A percentile compares a stretch with the other conserved stretches of the same genome.
Conservation (phyloP, 1,140 invertebrate species). For the Acromyrmex charruanus region DNA sequence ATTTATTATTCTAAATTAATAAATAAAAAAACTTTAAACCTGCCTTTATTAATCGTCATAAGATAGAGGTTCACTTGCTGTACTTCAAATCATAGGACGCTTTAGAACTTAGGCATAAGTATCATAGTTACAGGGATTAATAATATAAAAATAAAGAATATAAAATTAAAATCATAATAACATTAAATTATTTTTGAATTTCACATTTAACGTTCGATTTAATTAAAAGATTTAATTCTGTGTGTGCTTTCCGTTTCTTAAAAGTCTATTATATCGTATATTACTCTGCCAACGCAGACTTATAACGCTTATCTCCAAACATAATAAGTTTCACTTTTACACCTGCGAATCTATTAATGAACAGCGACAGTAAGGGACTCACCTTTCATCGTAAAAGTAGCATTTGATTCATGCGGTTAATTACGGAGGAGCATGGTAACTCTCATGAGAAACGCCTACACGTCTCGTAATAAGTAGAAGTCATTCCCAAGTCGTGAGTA, state of each 20-base stretch:
- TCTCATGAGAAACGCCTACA: constrained; percentile 39
- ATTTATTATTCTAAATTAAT: too few relatives aligned
- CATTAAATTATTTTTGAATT: background rate
- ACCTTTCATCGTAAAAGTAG: constrained; percentile 12
- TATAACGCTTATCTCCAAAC: background rate
- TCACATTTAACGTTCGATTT: background rate
- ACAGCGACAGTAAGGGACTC: background rate
- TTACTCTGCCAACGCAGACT: background rate
- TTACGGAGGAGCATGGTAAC: constrained; percentile 30
- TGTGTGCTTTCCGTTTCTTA: background rate
- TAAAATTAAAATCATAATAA: background rate
- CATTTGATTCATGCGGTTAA: constrained; percentile 39
- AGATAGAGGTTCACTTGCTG: too few relatives aligned
- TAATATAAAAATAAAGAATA: background rate
- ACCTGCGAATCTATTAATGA: constrained; percentile 41
- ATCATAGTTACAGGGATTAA: too few relatives aligned
- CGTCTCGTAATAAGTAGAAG: constrained; percentile 31
- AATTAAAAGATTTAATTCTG: constrained; percentile 12
- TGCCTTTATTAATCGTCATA: too few relatives aligned
- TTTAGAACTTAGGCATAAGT: too few relatives aligned
- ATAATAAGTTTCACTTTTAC: constrained; percentile 27
- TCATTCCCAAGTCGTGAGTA: constrained; percentile 17
- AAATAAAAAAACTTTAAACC: too few relatives aligned
- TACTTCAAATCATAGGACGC: too few relatives aligned
- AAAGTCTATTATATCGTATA: background rate